Conservation (phyloP, 2,888 invertebrate genomes). For the Acronicta psi region DNA sequence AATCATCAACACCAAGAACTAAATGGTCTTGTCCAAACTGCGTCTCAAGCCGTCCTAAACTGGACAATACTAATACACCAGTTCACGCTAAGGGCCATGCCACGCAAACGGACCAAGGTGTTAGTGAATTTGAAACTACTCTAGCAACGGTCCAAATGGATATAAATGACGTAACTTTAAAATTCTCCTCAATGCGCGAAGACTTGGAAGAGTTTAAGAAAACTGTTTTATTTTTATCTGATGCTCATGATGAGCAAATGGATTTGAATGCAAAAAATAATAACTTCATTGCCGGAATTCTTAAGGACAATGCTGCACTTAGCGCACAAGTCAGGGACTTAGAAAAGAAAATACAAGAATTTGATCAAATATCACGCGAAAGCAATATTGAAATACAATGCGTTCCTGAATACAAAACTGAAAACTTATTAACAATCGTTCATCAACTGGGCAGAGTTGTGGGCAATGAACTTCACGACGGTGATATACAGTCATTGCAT, state of each 20-base stretch:
- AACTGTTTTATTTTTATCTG: slow-evolving; percentile 1
- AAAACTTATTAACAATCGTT: too few relatives aligned
- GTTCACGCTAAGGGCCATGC: background rate
- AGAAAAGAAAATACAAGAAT: background rate
- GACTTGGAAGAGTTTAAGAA: slow-evolving; percentile 3
- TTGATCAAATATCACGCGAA: too few relatives aligned
- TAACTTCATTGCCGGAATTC: background rate
- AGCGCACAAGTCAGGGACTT: background rate
- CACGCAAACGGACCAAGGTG: too few relatives aligned
- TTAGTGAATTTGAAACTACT: background rate
- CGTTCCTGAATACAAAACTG: too few relatives aligned
- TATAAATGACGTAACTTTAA: background rate
- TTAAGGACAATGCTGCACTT: background rate
- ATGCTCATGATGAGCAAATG: background rate
- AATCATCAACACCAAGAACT: slow-evolving; percentile 1
- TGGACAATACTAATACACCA: background rate
- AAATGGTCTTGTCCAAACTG: slow-evolving; percentile 2
- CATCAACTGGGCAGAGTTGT: too few relatives aligned
- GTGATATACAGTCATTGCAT: background rate
- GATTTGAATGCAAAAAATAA: background rate
- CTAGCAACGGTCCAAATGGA: background rate
- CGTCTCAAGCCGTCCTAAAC: background rate
- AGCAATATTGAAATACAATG: too few relatives aligned
- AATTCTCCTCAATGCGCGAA: background rate
- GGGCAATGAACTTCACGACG: background rate